Base-by-base conservation (phyloP, 2,888 invertebrate genomes). In the Papilio elwesi region DNA sequence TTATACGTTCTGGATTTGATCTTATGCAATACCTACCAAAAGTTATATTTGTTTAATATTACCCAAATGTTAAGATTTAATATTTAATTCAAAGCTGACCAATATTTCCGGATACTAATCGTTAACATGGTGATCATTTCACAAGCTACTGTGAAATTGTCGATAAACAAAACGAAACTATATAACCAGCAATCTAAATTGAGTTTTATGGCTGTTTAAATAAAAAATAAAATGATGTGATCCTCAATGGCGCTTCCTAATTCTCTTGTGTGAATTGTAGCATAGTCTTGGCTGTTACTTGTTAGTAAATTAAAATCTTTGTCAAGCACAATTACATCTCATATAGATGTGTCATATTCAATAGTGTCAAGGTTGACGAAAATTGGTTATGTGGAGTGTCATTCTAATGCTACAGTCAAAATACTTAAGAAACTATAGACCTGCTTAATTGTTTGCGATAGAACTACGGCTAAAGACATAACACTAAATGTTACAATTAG, bases 241-340 rank as follows among this genome's bases (percentile, higher is more conserved):
- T 64, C 52, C 8, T 36, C 16, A 16, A 16, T 47, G 12, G 43
- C 26, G 59, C 68, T 71, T 71, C 71, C 71, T 51, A 16, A 38
- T 59, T 16, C 38, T 38, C 49, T 51, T 57, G 16, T 71, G 63
- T 66, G 59, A 57, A 71, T 59, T 66, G 38, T 66, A 57, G 55
- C 13, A 43, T 36, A 11, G 10, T 59, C 16, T 38, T 15, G 13
- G 13, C 47, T 43, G 8, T 16, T n/a, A 36, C n/a, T 65, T 43
- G 11, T 67, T 26, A 59, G 71, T 48, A 48, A 66, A 71, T 67
- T 66, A 15, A 63, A 71, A 53, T 71, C 47, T 67, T 48, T 52
- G 26, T 43, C 62, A 67, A 67, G 52, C 62, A 51, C 62, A 59
- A 66, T 66, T 67, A 71, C 36, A 12, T 59, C 12, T 66, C 57